Base-by-base conservation (phyloP, 2,888 invertebrate species). In the Netelia inedita region DNA sequence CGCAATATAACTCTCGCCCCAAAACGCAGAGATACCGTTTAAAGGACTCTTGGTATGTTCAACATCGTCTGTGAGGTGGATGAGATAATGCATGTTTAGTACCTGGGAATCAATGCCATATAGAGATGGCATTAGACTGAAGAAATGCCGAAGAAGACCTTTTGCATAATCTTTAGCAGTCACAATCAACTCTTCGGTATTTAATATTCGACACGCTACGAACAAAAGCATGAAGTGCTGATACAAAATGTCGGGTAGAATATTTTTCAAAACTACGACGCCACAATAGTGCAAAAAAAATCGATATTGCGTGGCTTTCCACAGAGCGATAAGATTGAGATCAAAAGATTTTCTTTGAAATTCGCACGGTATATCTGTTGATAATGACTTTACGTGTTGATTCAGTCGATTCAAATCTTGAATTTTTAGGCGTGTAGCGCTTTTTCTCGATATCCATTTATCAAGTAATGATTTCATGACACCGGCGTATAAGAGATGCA, bases 291-390 rank as follows among this genome's bases (percentile, higher is more conserved):
- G n/a, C n/a, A n/a, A n/a, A n/a, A n/a, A n/a, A n/a, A n/a, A n/a
- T n/a, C n/a, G n/a, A n/a, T n/a, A n/a, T 73, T 88, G 87, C 0
- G 88, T 88, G 9, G 88, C 88, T 83, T 89, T 89, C 88, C 88
- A 89, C 50, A 85, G 55, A 8, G 73, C 16, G 57, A 87, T 59
- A 11, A 82, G 71, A 11, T 82, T 69, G 2, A 87, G 19, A 79
- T 88, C 82, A 41, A 86, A 86, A 8, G 14, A 65, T 80, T 88
- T 88, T 35, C 87, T 57, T 76, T 89, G 87, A 65, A 89, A 89
- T 79, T 88, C 87, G 8, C 41, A 23, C 11, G 88, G 82, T n/a
- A 73, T 73, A n/a, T 16, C 28, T 1, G 14, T n/a, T 16, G 46
- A 10, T 19, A 61, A 1, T 50, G n/a, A 61, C 9, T 2, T 19